Percentiles rank a stretch among this genome's conserved stretches.
These are phyloP conservation scores for Dendroctonus ponderosae DNA, from an alignment of 1,140 invertebrate genomes.

Conservation along the genomic window DNA sequence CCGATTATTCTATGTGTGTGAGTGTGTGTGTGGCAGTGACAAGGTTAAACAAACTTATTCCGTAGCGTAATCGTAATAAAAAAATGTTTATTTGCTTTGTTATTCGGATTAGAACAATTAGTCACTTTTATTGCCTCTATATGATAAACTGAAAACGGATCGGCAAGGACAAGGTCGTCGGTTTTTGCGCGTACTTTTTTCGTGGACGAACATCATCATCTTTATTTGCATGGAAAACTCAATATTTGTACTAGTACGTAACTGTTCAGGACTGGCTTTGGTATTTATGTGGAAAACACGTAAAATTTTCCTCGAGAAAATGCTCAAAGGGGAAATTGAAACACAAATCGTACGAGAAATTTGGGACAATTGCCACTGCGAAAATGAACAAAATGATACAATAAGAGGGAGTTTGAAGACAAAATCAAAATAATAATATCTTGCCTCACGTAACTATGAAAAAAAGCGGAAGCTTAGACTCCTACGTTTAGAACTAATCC, in stretches of 20 bases:
- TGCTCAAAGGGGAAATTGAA: no score
- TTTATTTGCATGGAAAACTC: neutral
- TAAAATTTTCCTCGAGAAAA: no score
- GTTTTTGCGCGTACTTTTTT: slow-evolving; percentile 25
- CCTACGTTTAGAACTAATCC: no score
- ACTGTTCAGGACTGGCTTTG: no score
- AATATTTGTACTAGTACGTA: neutral
- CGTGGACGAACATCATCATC: neutral
- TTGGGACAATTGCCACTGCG: no score
- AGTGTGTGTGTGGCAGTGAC: slow-evolving; percentile 10
- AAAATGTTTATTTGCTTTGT: slow-evolving; percentile 26
- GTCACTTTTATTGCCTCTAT: slow-evolving; percentile 22
- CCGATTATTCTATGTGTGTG: neutral
- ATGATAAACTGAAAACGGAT: slow-evolving; percentile 26
- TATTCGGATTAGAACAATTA: slow-evolving; percentile 30
- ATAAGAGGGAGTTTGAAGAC: no score
- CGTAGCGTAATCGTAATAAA: slow-evolving; percentile 24
- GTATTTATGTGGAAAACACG: no score
- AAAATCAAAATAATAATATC: no score
- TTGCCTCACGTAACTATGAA: no score
- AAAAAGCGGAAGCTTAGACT: no score
- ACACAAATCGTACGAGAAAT: no score
- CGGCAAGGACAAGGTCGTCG: slow-evolving; percentile 24
- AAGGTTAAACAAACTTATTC: slow-evolving; percentile 27
- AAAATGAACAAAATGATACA: no score